A percentile compares a stretch with the other conserved stretches of the same genome.
Evolutionary conservation across 2,888 invertebrate species (phyloP).

Genomic region (Malachius bipustulatus): DNA sequence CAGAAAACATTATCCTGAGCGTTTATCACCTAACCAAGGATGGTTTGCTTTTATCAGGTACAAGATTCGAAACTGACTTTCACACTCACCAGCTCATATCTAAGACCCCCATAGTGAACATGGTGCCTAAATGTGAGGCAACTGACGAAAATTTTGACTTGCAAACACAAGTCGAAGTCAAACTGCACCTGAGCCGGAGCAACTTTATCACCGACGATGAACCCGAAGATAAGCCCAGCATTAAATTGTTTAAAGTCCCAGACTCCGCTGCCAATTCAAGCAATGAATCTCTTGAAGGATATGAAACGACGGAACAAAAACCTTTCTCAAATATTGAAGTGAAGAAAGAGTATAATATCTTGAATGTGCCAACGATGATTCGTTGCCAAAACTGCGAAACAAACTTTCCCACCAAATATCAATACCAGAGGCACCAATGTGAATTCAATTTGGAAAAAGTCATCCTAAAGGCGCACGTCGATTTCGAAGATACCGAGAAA

Average conservation of each 20-base stretch:
- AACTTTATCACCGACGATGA: constrained; percentile 11
- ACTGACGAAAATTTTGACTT: not conserved
- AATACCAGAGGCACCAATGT: constrained; percentile 37
- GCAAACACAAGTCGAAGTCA: too few relatives aligned
- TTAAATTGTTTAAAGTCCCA: constrained; percentile 15
- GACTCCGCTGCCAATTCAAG: constrained; percentile 18
- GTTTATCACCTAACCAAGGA: constrained; percentile 26
- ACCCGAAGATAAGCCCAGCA: constrained; percentile 8
- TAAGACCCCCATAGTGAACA: constrained; percentile 22
- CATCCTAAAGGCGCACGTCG: constrained; percentile 32
- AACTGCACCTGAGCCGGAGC: too few relatives aligned
- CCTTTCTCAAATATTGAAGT: constrained; percentile 6
- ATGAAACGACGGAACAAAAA: constrained; percentile 3
- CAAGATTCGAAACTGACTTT: constrained; percentile 28
- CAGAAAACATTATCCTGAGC: constrained; percentile 28
- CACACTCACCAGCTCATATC: constrained; percentile 26
- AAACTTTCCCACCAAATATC: constrained; percentile 37
- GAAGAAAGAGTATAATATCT: constrained; percentile 8
- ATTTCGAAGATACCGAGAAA: constrained; percentile 30
- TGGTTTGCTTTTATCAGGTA: constrained; percentile 23
- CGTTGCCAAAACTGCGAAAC: constrained; percentile 38
- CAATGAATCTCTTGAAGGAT: constrained; percentile 8
- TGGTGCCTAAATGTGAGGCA: constrained; percentile 19
- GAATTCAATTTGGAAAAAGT: constrained; percentile 37
- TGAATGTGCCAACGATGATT: constrained; percentile 30